A percentile compares a stretch with the other conserved stretches of the same genome.
Evolutionary conservation across 1,140 invertebrate genomes (phyloP).

Genomic region (Leptopilina clavipes): DNA sequence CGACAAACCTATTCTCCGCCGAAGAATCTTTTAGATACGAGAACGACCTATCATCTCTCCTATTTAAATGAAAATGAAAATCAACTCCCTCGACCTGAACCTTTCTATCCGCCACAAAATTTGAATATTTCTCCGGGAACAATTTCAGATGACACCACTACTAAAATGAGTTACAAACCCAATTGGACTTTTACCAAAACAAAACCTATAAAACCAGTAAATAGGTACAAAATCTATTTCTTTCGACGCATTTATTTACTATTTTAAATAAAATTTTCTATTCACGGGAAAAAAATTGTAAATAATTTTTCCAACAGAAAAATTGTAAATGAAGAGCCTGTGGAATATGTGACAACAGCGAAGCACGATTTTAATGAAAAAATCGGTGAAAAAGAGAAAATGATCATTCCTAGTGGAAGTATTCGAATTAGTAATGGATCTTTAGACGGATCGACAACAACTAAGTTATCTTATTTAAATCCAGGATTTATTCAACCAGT

Average conservation of each 20-base stretch:
- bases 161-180: slow-evolving; percentile 62
- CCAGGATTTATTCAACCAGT: slow-evolving; percentile 58
- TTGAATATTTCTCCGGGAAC: slow-evolving; percentile 61
- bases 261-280: neutral
- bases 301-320: slow-evolving; percentile 38
- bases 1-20: slow-evolving; percentile 73
- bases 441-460: slow-evolving; percentile 62
- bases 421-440: slow-evolving; percentile 69
- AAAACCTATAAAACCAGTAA: slow-evolving; percentile 61
- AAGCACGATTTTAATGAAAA: slow-evolving; percentile 82
- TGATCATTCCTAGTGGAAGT: slow-evolving; percentile 70
- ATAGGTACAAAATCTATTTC: slow-evolving; percentile 52
- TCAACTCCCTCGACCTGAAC: slow-evolving; percentile 54
- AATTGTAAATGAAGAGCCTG: slow-evolving; percentile 75
- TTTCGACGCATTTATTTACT: neutral
- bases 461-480: slow-evolving; percentile 61
- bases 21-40: slow-evolving; percentile 72
- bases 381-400: slow-evolving; percentile 68
- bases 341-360: slow-evolving; percentile 81
- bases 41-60: slow-evolving; percentile 77
- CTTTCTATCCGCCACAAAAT: slow-evolving; percentile 65
- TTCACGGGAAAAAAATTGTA: too few species aligned
- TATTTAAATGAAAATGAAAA: slow-evolving; percentile 72
- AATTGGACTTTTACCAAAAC: slow-evolving; percentile 58
- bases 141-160: slow-evolving; percentile 64